Base-by-base conservation (phyloP, 2,888 invertebrate species). In the Andrena hattorfiana region DNA sequence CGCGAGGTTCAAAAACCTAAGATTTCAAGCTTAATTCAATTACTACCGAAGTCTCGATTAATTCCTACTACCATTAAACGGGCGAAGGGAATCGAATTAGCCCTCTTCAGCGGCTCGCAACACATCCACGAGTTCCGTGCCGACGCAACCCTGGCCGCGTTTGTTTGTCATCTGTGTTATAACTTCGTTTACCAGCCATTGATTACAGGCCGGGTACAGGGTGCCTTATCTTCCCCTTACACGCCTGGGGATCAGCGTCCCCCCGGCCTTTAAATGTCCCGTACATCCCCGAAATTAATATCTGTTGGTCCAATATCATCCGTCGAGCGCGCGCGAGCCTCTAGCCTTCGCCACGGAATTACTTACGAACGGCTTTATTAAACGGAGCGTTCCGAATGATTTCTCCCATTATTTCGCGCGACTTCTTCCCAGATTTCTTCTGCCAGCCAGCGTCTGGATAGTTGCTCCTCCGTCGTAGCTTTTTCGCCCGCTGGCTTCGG, bases 211-310 rank as follows among this genome's bases (percentile, higher is more conserved):
- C 83, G 91, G 89, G 89, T 88, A 89, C 87, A 87, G 83, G 88
- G 87, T 90, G 91, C 91, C 93, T 94, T 94, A 94, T 94, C 94
- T 94, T 91, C 86, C 90, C 92, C 90, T 92, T 90, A 89, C 93
- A 92, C 92, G 92, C 93, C 90, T 85, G 84, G 91, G 92, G 91
- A 91, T 90, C 89, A 89, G 89, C 90, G 87, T 91, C 89, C 92
- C 90, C 89, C 87, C 83, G 83, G 87, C 89, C 88, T 91, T 91
- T 90, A 92, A 91, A 92, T 91, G 92, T 92, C 92, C 90, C 91
- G 89, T 91, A 92, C 92, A 90, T 92, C 91, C 91, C 90, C 90
- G 85, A 93, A 94, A 94, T 94, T 94, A 93, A 94, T 93, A 94
- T 93, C 92, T 86, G 91, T 89, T 91, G 89, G 92, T 89, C 90